Evolutionary conservation across 2,888 invertebrate genomes (phyloP), one percentile per base, ranked within the genome.

Genomic region (Microdon myrmicae): DNA sequence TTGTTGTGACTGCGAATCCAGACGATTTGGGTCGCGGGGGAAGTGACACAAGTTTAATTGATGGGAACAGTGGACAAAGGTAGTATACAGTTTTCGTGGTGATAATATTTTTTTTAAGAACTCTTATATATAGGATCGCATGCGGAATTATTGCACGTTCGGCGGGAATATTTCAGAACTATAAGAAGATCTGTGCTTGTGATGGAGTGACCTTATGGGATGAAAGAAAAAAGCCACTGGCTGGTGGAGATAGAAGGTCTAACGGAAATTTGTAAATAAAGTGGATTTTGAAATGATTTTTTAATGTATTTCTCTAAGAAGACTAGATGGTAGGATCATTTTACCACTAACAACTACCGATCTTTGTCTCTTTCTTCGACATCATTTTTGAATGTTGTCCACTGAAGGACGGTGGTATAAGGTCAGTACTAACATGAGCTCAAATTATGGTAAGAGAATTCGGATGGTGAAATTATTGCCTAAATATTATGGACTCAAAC

Each of bases 151-250:
- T 95, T 69, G 94, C 94, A 0, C 84, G 94, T 20, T 91, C 94
- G 0, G 90, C 95, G 0, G 93, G 94, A 0, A 81, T 95, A 5
- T 89, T 92, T 74, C 86, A 93, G 77, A 95, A 95, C 75, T 86
- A 88, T 1, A 95, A 95, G 74, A 86, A 88, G 7, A 88, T 95
- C 44, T 95, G 95, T 80, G 90, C 90, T 1, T 95, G 95, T 79
- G 94, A 94, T 82, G 95, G 95, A 0, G 85, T 91, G 0, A 87
- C 90, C 0, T 83, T 95, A 6, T 95, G 95, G 95, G 92, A 95
- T 75, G 95, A 95, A 78, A 81, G 86, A 32, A 84, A 87, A 58
- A 81, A 82, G 34, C 86, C 86, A 2, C 32, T 74, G 22, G 79
- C 78, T 1, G 80, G 80, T 14, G 73, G 73, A 2, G 64, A 68